Base-by-base conservation (phyloP, 2,888 invertebrate genomes). In the Theodoxus fluviatilis region DNA sequence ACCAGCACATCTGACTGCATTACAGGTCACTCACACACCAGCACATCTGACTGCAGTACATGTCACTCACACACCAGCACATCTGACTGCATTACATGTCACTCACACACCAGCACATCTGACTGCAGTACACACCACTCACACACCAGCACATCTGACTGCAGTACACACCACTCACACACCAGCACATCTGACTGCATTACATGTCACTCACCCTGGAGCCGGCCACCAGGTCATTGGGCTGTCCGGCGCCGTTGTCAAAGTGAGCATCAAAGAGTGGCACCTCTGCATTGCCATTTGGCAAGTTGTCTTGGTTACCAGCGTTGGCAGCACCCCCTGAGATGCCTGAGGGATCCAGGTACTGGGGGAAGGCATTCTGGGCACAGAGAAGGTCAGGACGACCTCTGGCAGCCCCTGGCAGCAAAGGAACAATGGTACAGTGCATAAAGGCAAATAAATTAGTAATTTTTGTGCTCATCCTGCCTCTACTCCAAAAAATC, bases 371-470 rank as follows among this genome's bases (percentile, higher is more conserved):
- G 31, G 79, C 75, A 65, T 81, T 81, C 76, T 81, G 82, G 3
- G 81, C 80, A 76, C 81, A 82, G 15, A 83, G 71, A 33, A 83
- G 71, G 67, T 83, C 83, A 63, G 83, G 83, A 70, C 77, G 78
- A 12, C 75, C 78, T 69, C 69, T 71, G 52, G 65, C 70, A 63
- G 64, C 74, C 63, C 72, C 73, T 71, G 66, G 28, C 9, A n/a
- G n/a, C 40, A 63, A 71, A 43, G 15, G 28, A 22, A 49, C n/a
- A 25, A 37, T 6, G 3, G 65, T 67, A 55, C 55, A 61, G 67
- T 3, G 12, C 0, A 25, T 49, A 68, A 66, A 55, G 31, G 28
- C 9, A 64, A n/a, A 15, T 61, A 9, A 40, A 40, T 28, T n/a
- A 68, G 9, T 59, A n/a, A 61, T 9, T 22, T 37, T 35, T 7